phyloP scores from a whole-genome alignment of 2,888 invertebrate genomes.

The Fragum fragum region DNA sequence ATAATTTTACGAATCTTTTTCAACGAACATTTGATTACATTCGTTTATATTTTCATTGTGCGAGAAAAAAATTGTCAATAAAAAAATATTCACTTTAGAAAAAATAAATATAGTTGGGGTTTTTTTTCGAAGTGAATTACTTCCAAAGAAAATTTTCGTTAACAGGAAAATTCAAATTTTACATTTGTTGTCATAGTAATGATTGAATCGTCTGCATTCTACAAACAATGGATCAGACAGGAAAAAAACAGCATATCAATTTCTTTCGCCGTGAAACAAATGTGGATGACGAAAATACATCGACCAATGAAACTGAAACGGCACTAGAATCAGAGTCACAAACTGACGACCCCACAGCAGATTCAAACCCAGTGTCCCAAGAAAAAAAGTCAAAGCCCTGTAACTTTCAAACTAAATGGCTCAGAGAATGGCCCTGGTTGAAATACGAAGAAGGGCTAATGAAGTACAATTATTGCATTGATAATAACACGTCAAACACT shows the following conservation, averaged over 20 bases:
- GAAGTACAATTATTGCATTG: conserved; percentile 15
- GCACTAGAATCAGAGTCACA: neutral
- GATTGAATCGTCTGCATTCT: neutral
- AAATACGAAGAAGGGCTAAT: conserved; percentile 13
- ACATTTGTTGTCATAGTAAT: too few species aligned
- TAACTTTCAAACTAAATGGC: conserved; percentile 17
- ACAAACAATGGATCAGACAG: neutral
- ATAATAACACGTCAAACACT: conserved; percentile 6
- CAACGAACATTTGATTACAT: too few species aligned
- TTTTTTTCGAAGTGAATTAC: too few species aligned
- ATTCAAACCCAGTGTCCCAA: neutral
- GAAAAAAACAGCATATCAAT: neutral
- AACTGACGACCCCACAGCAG: neutral
- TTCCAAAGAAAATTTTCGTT: too few species aligned
- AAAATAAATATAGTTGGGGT: too few species aligned
- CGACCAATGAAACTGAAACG: neutral
- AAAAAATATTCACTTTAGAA: too few species aligned
- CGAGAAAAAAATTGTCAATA: too few species aligned
- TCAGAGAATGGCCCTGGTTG: conserved; percentile 15
- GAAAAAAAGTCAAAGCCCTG: conserved; percentile 1
- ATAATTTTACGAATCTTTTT: too few species aligned
- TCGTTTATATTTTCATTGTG: too few species aligned
- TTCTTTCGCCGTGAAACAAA: neutral
- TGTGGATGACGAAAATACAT: neutral
- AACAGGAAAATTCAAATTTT: too few species aligned